These are phyloP conservation scores for Coracopsis vasa DNA, from an alignment of 2,113 vertebrate genomes.

Conservation along the genomic window DNA sequence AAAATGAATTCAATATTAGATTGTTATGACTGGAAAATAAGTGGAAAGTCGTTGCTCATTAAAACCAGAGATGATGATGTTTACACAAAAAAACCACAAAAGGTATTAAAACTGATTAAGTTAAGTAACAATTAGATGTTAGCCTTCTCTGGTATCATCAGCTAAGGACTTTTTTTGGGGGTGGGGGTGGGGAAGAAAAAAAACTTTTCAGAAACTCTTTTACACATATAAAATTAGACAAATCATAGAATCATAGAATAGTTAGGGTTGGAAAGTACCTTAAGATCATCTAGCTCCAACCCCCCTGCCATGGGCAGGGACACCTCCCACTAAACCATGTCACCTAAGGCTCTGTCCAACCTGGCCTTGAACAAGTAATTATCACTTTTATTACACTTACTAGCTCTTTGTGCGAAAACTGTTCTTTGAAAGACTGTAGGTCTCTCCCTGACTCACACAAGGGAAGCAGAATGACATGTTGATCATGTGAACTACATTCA, in stretches of 20 bases:
- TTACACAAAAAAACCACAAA: background rate
- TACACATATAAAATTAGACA: background rate
- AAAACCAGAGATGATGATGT: background rate
- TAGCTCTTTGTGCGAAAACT: background rate
- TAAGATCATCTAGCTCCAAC: no score
- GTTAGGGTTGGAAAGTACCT: no score
- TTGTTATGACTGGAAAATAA: background rate
- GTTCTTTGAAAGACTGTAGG: background rate
- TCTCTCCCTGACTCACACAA: background rate
- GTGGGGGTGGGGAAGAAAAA: accelerated
- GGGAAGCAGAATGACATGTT: background rate
- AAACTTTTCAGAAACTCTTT: background rate
- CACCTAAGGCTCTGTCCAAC: no score
- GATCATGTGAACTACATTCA: background rate
- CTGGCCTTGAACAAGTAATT: no score
- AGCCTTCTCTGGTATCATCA: background rate
- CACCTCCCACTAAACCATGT: no score
- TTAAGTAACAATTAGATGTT: background rate
- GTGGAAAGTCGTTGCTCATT: background rate
- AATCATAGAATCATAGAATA: no score
- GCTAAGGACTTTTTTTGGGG: background rate
- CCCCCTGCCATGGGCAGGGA: no score
- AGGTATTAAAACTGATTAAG: accelerated
- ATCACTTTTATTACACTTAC: background rate
- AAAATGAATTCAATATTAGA: background rate